Evolutionary conservation across 2,888 invertebrate genomes (phyloP), one percentile per base, ranked within the genome.

Genomic region (Tenthredo distinguenda): DNA sequence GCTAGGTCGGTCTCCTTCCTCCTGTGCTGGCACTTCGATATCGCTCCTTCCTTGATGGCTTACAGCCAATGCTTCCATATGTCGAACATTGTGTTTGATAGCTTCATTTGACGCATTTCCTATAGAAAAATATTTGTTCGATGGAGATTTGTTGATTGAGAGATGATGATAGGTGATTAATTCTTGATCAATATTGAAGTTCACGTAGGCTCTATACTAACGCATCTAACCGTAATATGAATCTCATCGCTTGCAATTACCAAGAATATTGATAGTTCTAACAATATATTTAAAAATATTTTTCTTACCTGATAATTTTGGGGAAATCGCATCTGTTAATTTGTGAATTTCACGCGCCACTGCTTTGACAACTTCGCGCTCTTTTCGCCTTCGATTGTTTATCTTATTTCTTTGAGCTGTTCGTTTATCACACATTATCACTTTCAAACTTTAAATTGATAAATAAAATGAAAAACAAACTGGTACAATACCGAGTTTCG

Each of bases 121-220:
- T 82, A 31, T 83, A 83, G 37, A 68, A 68, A 68, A 65, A 68
- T 68, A 83, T 68, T 21, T 26, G 55, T 3, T 65, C 26, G 31
- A 43, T 15, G 21, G 21, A 83, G 43, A 68, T 83, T 83, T 65
- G 50, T 34, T 9, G 37, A 62, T 18, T 43, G 62, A 83, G 15
- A 21, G 15, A 58, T 18, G 58, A 37, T 68, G 37, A 40, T 21
- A 68, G 47, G 83, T 65, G 43, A 83, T 21, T 83, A 18, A n/a
- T 40, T 2, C 26, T 47, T 21, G 9, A 79, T 21, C 18, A 55
- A 58, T 79, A 79, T 31, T 21, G 31, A 21, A 79, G n/a, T 31
- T 79, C 58, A n/a, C 34, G 21, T 50, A 31, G 50, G 77, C 21
- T 77, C 50, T 18, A 40, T 40, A 72, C 18, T 72, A 72, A 43